Conservation (phyloP, 2,113 vertebrate species). For the Archocentrus centrarchus region DNA sequence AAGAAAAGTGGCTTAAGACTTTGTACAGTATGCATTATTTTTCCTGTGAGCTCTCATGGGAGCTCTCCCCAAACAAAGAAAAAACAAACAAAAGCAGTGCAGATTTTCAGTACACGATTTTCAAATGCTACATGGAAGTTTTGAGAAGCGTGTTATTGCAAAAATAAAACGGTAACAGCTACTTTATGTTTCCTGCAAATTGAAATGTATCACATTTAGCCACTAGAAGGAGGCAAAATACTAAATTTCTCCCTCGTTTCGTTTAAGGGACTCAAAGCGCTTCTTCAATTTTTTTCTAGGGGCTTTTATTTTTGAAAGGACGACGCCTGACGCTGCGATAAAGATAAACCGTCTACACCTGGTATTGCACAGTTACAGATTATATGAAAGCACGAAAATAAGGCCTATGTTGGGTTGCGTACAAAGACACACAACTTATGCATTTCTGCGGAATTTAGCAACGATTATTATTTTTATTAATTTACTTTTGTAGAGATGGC, state of each 20-base stretch:
- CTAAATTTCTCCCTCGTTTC: too few relatives aligned
- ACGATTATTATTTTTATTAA: not conserved
- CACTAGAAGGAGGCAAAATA: slow-evolving; percentile 32
- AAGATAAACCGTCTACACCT: not conserved
- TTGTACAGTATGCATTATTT: too few relatives aligned
- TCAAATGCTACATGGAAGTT: too few relatives aligned
- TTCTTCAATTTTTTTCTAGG: not conserved
- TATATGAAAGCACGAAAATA: not conserved
- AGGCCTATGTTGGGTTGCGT: not conserved
- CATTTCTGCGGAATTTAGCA: not conserved
- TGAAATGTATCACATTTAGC: not conserved
- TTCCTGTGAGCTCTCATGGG: too few relatives aligned
- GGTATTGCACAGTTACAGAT: not conserved
- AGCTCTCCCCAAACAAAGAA: too few relatives aligned
- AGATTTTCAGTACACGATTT: too few relatives aligned
- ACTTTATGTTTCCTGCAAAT: not conserved
- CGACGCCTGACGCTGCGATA: not conserved
- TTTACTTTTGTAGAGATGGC: not conserved
- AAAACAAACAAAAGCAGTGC: too few relatives aligned
- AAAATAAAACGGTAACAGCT: not conserved
- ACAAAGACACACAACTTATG: not conserved
- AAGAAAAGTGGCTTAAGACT: too few relatives aligned
- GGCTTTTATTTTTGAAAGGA: slow-evolving; percentile 29
- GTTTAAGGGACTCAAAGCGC: too few relatives aligned
- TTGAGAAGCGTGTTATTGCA: too few relatives aligned